Percentiles rank a stretch among this genome's conserved stretches.
These are phyloP conservation scores for Hemiprocne comata DNA, from an alignment of 2,113 vertebrate genomes.

Conservation along the genomic window DNA sequence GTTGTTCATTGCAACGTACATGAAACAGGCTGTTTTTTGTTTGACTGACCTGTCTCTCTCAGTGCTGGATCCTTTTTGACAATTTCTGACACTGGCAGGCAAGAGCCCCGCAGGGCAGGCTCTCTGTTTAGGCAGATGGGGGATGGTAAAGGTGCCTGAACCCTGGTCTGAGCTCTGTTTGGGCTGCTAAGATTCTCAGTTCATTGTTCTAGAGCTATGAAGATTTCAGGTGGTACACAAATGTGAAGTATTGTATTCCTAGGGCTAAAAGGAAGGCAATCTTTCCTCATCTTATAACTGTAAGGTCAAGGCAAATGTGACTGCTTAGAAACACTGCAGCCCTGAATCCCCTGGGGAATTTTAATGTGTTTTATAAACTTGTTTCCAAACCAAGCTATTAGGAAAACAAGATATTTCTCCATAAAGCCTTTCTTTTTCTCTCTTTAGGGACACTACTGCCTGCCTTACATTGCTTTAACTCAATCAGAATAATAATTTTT, in stretches of 20 bases:
- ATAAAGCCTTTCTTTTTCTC: constrained; percentile 42
- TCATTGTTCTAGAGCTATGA: not conserved
- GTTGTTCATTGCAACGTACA: not conserved
- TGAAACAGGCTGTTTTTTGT: not conserved
- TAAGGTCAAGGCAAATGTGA: constrained; percentile 37
- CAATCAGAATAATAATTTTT: constrained; percentile 52
- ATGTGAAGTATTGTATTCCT: not conserved
- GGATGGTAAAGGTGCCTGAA: not conserved
- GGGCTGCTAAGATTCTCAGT: not conserved
- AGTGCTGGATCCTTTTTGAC: not conserved
- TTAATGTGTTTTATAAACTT: constrained; percentile 59
- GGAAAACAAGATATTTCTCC: constrained; percentile 61
- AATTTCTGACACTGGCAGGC: not conserved
- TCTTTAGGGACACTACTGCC: constrained; percentile 37
- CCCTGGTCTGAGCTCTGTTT: not conserved
- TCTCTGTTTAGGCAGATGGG: not conserved
- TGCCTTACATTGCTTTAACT: constrained; percentile 38
- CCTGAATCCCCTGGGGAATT: constrained; percentile 15
- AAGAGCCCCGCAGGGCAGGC: not conserved
- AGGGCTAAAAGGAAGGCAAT: not conserved
- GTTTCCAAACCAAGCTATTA: constrained; percentile 54
- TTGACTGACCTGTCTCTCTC: not conserved
- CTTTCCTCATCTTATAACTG: constrained; percentile 8
- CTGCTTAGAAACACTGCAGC: constrained; percentile 26
- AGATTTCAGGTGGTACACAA: not conserved